These are phyloP conservation scores for Acestrorhynchus altus DNA, from an alignment of 2,797 vertebrate species.

Conservation along the genomic window DNA sequence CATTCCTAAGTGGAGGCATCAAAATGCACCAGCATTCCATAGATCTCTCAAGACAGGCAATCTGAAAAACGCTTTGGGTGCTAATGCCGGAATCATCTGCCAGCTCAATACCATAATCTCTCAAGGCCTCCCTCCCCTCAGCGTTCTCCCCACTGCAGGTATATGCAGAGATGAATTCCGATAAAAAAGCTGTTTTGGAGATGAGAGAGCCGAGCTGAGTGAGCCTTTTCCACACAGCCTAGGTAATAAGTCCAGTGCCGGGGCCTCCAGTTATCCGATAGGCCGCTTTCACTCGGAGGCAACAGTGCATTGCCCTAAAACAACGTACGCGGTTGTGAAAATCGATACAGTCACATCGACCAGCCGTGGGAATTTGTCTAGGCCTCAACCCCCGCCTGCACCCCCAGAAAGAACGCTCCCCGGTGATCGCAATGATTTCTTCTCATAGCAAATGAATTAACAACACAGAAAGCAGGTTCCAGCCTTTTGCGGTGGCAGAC, in stretches of 20 bases:
- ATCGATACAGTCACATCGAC: conserved; percentile 50
- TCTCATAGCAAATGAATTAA: conserved; percentile 64
- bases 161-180: conserved; percentile 50
- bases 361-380: conserved; percentile 37
- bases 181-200: conserved; percentile 38
- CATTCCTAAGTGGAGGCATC: conserved; percentile 31
- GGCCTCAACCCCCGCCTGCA: conserved; percentile 44
- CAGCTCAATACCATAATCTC: conserved; percentile 53
- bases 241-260: conserved; percentile 42
- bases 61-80: conserved; percentile 52
- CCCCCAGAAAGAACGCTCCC: conserved; percentile 28
- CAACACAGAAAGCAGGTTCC: conserved; percentile 70
- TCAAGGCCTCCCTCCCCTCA: conserved; percentile 30
- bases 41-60: conserved; percentile 55
- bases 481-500: conserved; percentile 63
- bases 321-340: conserved; percentile 46
- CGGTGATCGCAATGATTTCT: conserved; percentile 50
- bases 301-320: conserved; percentile 31
- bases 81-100: conserved; percentile 46
- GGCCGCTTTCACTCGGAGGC: conserved; percentile 27
- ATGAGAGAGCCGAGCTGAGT: conserved; percentile 41
- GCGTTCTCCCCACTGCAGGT: conserved; percentile 30
- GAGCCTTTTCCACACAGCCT: conserved; percentile 22
- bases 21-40: conserved; percentile 43
- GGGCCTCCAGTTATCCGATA: conserved; percentile 21